These are phyloP conservation scores for Betta splendens DNA, from an alignment of 2,797 vertebrate species.

Conservation along the genomic window DNA sequence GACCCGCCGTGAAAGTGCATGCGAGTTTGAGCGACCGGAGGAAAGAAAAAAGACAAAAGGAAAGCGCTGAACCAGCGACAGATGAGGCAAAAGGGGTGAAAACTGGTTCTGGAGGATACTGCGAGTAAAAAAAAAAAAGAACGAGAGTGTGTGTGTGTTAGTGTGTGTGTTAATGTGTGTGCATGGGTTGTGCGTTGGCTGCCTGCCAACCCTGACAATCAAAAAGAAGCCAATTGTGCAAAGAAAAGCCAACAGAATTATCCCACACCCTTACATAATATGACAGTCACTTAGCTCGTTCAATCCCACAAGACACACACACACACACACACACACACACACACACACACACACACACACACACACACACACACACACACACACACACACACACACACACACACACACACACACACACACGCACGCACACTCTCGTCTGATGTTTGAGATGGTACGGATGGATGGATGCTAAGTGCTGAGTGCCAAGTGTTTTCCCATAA, in stretches of 20 bases:
- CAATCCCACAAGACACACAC: conserved; percentile 14
- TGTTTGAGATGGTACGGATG: conserved; percentile 49
- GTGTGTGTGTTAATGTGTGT: conserved; percentile 8
- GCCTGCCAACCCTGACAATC: conserved; percentile 55
- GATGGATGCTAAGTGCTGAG: conserved; percentile 55
- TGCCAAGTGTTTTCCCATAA: conserved; percentile 59
- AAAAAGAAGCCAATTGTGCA: conserved; percentile 60
- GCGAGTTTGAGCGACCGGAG: conserved; percentile 8
- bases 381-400: conserved; percentile 24
- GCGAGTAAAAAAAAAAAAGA: conserved; percentile 16
- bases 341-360: conserved; percentile 23
- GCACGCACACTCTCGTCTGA: conserved; percentile 40
- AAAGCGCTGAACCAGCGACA: conserved; percentile 9
- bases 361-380: conserved; percentile 17
- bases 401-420: conserved; percentile 16
- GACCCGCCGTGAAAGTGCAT: conserved; percentile 28
- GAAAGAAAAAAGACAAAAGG: conserved; percentile 4
- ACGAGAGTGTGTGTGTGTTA: conserved; percentile 8
- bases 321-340: conserved; percentile 24
- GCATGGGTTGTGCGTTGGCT: conserved; percentile 24
- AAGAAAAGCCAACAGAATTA: conserved; percentile 61
- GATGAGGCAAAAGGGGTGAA: conserved; percentile 12
- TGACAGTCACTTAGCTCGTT: conserved; percentile 75
- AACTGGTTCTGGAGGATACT: conserved; percentile 7
- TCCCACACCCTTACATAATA: conserved; percentile 71